Conservation (phyloP, 2,113 vertebrate species). For the Chascanopsetta lugubris region DNA sequence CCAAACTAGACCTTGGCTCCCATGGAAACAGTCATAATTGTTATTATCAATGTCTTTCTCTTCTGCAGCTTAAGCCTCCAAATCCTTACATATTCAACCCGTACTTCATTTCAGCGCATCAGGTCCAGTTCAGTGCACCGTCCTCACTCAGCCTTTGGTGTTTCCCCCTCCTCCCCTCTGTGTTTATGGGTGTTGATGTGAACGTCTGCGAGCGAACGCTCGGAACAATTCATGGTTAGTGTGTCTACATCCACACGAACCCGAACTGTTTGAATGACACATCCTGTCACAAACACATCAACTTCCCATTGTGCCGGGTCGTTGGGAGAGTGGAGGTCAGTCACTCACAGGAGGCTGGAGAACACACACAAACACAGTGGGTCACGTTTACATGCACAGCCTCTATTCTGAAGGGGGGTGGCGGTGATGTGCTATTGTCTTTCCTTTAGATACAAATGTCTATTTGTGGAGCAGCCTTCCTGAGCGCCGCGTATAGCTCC, state of each 20-base stretch:
- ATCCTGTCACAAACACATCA: slow-evolving; percentile 68
- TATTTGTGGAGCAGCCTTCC: slow-evolving; percentile 32
- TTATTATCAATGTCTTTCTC: too few relatives aligned
- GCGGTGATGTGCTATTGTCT: slow-evolving; percentile 36
- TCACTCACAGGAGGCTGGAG: slow-evolving; percentile 23
- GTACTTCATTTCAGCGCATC: slow-evolving; percentile 10
- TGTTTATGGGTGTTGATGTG: slow-evolving; percentile 78
- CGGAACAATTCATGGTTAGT: slow-evolving; percentile 65
- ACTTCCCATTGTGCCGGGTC: slow-evolving; percentile 52
- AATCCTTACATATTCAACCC: too few relatives aligned
- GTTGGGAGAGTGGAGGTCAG: slow-evolving; percentile 32
- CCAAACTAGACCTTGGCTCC: too few relatives aligned
- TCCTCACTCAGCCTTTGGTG: slow-evolving; percentile 52
- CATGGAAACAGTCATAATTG: too few relatives aligned
- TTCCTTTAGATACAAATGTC: slow-evolving; percentile 27
- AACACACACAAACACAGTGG: slow-evolving; percentile 39
- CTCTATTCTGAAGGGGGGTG: slow-evolving; percentile 31
- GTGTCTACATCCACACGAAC: slow-evolving; percentile 70
- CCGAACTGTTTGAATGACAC: slow-evolving; percentile 73
- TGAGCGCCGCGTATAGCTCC: neutral
- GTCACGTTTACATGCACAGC: slow-evolving; percentile 46
- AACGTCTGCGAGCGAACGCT: slow-evolving; percentile 46
- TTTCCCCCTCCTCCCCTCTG: slow-evolving; percentile 35
- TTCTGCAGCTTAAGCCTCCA: too few relatives aligned
- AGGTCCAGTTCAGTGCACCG: slow-evolving; percentile 1